Evolutionary conservation across 1,140 invertebrate species (phyloP).

Genomic region (Ganaspis sp.): DNA sequence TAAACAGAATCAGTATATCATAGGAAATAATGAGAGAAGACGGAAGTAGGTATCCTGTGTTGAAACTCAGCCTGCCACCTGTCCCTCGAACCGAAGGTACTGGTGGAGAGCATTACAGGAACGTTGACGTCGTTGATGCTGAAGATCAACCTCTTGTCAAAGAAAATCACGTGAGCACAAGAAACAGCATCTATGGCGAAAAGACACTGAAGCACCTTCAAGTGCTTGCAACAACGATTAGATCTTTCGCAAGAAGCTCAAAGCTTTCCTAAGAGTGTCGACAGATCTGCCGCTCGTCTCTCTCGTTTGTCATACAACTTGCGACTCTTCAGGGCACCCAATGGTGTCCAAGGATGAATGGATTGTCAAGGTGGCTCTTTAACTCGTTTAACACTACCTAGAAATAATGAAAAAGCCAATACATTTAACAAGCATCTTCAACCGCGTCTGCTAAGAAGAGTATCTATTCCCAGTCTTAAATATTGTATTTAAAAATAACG

Average conservation of each 20-base stretch:
- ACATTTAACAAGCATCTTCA: not conserved
- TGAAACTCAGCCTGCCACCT: not conserved
- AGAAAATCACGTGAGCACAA: not conserved
- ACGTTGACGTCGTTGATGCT: not conserved
- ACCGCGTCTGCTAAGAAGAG: too few species aligned
- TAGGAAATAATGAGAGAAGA: not conserved
- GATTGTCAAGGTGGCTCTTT: too few species aligned
- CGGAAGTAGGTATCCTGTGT: not conserved
- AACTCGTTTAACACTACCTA: not conserved
- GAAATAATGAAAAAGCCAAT: not conserved
- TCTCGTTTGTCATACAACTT: not conserved
- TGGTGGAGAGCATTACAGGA: too few species aligned
- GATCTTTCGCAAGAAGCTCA: not conserved
- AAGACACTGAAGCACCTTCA: constrained; percentile 8
- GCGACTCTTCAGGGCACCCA: not conserved
- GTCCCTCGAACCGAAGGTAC: too few species aligned
- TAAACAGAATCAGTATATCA: too few species aligned
- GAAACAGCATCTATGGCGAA: not conserved
- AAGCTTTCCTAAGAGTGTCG: not conserved
- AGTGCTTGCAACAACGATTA: not conserved
- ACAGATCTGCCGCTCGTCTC: not conserved
- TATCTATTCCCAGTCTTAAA: too few species aligned
- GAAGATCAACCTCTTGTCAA: not conserved
- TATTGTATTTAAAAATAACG: too few species aligned
- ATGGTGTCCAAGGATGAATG: not conserved